Percentiles rank a stretch among this genome's conserved stretches.
phyloP scores from a whole-genome alignment of 2,888 invertebrate genomes.

The Villa cingulata region DNA sequence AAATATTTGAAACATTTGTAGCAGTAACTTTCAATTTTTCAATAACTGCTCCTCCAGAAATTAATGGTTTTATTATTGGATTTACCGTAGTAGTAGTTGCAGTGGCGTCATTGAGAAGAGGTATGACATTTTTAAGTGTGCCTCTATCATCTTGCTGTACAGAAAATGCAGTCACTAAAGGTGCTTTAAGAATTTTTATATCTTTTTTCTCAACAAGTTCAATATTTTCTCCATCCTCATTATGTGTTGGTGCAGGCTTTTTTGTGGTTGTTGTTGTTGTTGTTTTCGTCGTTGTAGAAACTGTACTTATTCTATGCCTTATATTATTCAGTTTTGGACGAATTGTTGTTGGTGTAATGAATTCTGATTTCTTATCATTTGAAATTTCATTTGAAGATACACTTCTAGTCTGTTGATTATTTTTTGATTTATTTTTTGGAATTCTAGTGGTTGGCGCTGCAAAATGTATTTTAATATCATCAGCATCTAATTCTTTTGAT shows the following conservation, averaged over 20 bases:
- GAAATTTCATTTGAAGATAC: constrained; percentile 33
- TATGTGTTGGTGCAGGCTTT: constrained; percentile 53
- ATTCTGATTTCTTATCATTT: constrained; percentile 10
- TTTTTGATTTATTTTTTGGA: constrained; percentile 10
- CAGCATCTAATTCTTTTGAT: neutral
- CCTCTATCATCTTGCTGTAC: constrained; percentile 71
- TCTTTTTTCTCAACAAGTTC: constrained; percentile 53
- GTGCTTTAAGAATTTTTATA: constrained; percentile 69
- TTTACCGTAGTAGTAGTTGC: neutral
- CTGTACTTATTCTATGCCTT: neutral
- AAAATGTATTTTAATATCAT: constrained; percentile 1
- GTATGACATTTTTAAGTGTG: constrained; percentile 63
- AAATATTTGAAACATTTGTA: neutral
- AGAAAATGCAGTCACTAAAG: constrained; percentile 71
- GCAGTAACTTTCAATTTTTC: neutral
- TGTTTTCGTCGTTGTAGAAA: constrained; percentile 23
- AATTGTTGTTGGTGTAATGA: constrained; percentile 26
- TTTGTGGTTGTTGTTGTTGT: constrained; percentile 44
- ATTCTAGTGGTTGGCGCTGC: neutral
- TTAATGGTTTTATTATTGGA: neutral
- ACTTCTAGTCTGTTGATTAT: constrained; percentile 33
- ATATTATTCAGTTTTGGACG: neutral
- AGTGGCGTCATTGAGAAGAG: constrained; percentile 42
- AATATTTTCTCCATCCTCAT: constrained; percentile 51
- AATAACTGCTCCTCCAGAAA: neutral